Evolutionary conservation across 2,797 vertebrate species (phyloP), one percentile per base, ranked within the genome.

Genomic region (Rhabdophis nuchalis): DNA sequence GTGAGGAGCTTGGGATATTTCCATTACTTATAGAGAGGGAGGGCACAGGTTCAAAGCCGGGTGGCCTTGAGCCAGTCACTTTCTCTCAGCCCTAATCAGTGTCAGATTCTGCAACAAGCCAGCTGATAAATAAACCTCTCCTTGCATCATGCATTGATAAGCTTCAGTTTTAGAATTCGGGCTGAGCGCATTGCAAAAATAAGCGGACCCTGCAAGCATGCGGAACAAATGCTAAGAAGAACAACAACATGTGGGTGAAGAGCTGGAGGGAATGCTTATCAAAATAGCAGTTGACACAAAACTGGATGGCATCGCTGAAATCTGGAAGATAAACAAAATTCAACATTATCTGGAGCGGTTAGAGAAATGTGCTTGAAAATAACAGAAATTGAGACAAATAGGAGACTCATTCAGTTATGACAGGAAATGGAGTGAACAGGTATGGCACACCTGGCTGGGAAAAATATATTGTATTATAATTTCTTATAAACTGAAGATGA

Each of bases 81-180:
- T 93, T 95, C 54, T 57, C 86, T 36, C n/a, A 56, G 86, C 29
- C n/a, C 86, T 87, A 54, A 87, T 56, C 86, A 87, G 18, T 23
- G 9, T 36, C 54, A 57, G n/a, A 53, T 53, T 86, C 20, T 82
- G 18, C 36, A 77, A 77, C 18, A 77, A 77, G 18, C 18, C 72
- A 41, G 18, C 36, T 92, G 77, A 92, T 91, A 95, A 91, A 89
- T 95, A 82, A 82, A 46, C 20, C 20, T 82, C 77, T 82, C 77
- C 36, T 82, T 82, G 77, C 77, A 82, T 46, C 77, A 82, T 25
- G 36, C 77, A 46, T 82, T 82, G 77, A 27, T 82, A 82, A 82
- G 77, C 41, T 82, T 46, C 23, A 25, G 20, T 46, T 46, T 82
- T 46, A 46, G 77, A 82, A 82, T 82, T 82, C 10, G 4, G 36